Base-by-base conservation (phyloP, 2,113 vertebrate species). In the Pogonocichla stellata region DNA sequence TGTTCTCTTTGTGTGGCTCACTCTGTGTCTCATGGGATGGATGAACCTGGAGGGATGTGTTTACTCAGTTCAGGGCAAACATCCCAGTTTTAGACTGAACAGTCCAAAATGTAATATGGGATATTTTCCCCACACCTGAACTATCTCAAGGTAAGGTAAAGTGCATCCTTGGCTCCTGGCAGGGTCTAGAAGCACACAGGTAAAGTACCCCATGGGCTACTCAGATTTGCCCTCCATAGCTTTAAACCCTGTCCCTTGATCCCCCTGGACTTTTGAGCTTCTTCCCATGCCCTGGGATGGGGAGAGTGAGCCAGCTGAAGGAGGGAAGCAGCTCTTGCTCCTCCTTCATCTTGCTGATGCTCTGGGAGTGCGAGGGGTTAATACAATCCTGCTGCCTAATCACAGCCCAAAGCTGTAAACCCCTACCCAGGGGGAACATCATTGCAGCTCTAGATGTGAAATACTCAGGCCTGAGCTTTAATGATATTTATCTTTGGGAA, bases 401-500 rank as follows among this genome's bases (percentile, higher is more conserved):
- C 54, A 20, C 10, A 6, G 28, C 31, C 51, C 53, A 43, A 42
- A 85, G 74, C 91, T 60, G 43, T 50, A 79, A 95, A 40, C n/a
- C 65, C 22, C 88, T 22, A 20, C 36, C 75, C 54, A 7, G 2
- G 43, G 88, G 79, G 61, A 87, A 4, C 26, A 34, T 31, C 51
- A 3, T 6, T 70, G 36, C 29, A 12, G 64, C 43, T 74, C 69
- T 58, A 89, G 82, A 86, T 79, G 43, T 54, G 54, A 94, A 75
- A 90, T 56, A 78, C 23, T 20, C 31, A 7, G 51, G 65, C 54
- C 84, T 91, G 73, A 85, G 81, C 48, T 89, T 48, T 74, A 69
- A 86, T 54, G 66, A 34, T 83, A n/a, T 88, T 85, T 82, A n/a
- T 92, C 81, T 91, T 73, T 57, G 75, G 53, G 77, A 81, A 75